Evolutionary conservation across 2,797 vertebrate genomes (phyloP), one percentile per base, ranked within the genome.

Genomic region (Spea hammondii): DNA sequence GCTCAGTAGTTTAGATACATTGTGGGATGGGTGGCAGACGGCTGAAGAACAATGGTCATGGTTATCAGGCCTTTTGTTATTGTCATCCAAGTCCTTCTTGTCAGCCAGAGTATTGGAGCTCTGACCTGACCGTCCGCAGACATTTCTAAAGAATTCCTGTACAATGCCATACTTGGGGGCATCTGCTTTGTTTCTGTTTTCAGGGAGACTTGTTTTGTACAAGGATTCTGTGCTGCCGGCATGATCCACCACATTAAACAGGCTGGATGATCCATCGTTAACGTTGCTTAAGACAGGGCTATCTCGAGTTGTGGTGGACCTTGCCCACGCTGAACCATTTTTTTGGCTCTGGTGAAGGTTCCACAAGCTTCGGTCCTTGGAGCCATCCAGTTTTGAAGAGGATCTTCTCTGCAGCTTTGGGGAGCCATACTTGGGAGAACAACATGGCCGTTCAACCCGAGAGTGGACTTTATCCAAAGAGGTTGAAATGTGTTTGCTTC

Each of bases 211-310:
- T 0, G 89, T 85, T 85, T 94, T 97, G 95, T 95, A 98, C 54
- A 99, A 92, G 0, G 95, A 95, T 84, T 99, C 97, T 0, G 94
- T 95, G 91, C 96, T 98, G 69, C 97, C 96, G 0, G 93, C 68
- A 13, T 99, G 94, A 82, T 99, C 98, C 85, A 99, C 97, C 75
- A 99, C 96, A 0, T 95, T 98, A 88, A 99, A 99, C 83, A 99
- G 93, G 90, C 97, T 98, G 84, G 97, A 97, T 57, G 99, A 91
- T 44, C 98, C 98, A 0, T 99, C 97, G 0, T 96, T 98, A 88
- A 97, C 93, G 78, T 96, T 96, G 74, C 90, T 97, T 79, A 99
- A 91, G 64, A 99, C 97, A 0, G 98, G 98, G 86, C 97, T 99
- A 89, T 99, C 98, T 0, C 98, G 91, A 0, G 98, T 99, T 65